phyloP scores from a whole-genome alignment of 2,888 invertebrate species.

The Laothoe populi region DNA sequence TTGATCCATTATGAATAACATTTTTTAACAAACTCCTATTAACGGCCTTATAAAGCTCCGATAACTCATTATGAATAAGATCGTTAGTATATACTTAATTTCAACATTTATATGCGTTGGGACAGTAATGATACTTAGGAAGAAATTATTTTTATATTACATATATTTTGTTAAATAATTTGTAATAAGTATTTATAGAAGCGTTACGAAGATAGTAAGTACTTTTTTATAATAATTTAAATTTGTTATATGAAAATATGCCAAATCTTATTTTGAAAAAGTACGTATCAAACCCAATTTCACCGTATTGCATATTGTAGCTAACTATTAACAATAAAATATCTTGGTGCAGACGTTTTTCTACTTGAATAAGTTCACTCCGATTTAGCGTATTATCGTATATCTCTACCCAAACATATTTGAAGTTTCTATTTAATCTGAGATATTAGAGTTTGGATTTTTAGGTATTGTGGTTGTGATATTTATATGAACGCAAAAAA shows the following conservation, averaged over 20 bases:
- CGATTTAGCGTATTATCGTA: slow-evolving; percentile 9
- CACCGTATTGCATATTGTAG: not conserved
- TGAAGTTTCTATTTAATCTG: not conserved
- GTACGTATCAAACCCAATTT: not conserved
- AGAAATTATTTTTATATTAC: too few relatives aligned
- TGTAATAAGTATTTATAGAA: not conserved
- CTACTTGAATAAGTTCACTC: not conserved
- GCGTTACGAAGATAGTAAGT: too few relatives aligned
- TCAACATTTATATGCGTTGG: too few relatives aligned
- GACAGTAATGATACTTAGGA: too few relatives aligned
- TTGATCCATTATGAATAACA: too few relatives aligned
- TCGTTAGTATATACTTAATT: too few relatives aligned
- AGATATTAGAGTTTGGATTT: too few relatives aligned
- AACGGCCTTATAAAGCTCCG: too few relatives aligned
- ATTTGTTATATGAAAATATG: not conserved
- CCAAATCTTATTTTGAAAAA: not conserved
- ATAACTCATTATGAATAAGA: too few relatives aligned
- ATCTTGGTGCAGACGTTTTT: slow-evolving; percentile 7
- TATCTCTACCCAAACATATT: slow-evolving; percentile 3
- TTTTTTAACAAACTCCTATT: too few relatives aligned
- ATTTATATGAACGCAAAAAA: too few relatives aligned
- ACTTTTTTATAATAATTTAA: not conserved
- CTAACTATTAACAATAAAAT: slow-evolving; percentile 10
- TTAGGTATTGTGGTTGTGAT: too few relatives aligned
- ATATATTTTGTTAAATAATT: not conserved